These are phyloP conservation scores for Rhopalosiphum nymphaeae DNA, from an alignment of 2,888 invertebrate genomes.

Conservation along the genomic window DNA sequence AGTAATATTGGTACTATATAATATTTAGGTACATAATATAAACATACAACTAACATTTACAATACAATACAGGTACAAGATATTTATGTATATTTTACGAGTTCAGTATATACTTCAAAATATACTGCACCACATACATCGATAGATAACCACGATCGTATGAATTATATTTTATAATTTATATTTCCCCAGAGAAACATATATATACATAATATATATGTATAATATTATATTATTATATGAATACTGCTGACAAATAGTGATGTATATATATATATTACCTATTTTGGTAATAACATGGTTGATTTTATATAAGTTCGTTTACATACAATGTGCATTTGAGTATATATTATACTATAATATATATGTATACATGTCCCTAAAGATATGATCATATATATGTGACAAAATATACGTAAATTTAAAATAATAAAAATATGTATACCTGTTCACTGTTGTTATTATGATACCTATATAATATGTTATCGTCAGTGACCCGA, in stretches of 20 bases:
- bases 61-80: neutral
- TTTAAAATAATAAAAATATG: neutral
- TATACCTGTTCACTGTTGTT: too few species aligned
- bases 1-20: neutral
- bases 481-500: neutral
- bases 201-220: neutral
- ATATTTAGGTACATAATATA: neutral
- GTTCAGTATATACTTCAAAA: too few species aligned
- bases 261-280: neutral
- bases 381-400: neutral
- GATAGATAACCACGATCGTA: too few species aligned
- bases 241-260: neutral
- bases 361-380: neutral
- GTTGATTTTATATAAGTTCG: neutral
- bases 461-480: neutral
- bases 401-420: neutral
- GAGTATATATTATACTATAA: neutral
- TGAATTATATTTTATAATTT: too few species aligned
- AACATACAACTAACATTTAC: neutral
- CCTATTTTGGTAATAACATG: neutral
- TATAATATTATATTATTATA: neutral
- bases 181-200: too few species aligned
- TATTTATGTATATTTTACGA: too few species aligned
- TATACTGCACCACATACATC: too few species aligned
- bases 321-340: conserved; percentile 2